Conservation (phyloP, 2,113 vertebrate genomes). For the Hemiscyllium ocellatum region DNA sequence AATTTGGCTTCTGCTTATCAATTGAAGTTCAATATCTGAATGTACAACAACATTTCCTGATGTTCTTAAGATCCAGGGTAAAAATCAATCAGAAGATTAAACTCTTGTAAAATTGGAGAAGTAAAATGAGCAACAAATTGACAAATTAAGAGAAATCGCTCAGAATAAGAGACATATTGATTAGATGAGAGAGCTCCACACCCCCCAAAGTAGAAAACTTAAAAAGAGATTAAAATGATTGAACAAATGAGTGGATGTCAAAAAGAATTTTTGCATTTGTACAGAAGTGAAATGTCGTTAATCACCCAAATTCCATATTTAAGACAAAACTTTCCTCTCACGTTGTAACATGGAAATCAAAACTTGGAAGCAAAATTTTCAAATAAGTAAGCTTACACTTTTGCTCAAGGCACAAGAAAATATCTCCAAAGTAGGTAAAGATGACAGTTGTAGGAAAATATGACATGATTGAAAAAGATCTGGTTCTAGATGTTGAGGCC, state of each 20-base stretch:
- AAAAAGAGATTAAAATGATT: background rate
- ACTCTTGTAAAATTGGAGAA: background rate
- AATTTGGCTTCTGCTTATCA: background rate
- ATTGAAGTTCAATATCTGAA: background rate
- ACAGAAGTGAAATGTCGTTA: background rate
- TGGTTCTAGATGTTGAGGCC: too few species aligned
- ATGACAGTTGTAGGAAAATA: too few species aligned
- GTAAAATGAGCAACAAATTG: background rate
- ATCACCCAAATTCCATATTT: background rate
- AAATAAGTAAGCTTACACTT: background rate
- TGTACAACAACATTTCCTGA: background rate
- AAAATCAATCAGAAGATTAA: background rate
- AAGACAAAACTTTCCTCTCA: background rate
- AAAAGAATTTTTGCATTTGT: background rate
- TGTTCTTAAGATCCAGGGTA: background rate
- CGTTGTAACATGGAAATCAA: background rate
- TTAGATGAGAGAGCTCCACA: background rate
- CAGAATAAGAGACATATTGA: background rate
- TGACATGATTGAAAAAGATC: too few species aligned
- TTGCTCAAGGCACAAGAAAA: too few species aligned
- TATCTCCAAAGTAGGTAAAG: too few species aligned
- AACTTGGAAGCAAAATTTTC: background rate
- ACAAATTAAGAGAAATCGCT: background rate
- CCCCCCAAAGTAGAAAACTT: background rate
- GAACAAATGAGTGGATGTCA: background rate